phyloP scores from a whole-genome alignment of 2,888 invertebrate genomes.

The Gastrophysa polygoni region DNA sequence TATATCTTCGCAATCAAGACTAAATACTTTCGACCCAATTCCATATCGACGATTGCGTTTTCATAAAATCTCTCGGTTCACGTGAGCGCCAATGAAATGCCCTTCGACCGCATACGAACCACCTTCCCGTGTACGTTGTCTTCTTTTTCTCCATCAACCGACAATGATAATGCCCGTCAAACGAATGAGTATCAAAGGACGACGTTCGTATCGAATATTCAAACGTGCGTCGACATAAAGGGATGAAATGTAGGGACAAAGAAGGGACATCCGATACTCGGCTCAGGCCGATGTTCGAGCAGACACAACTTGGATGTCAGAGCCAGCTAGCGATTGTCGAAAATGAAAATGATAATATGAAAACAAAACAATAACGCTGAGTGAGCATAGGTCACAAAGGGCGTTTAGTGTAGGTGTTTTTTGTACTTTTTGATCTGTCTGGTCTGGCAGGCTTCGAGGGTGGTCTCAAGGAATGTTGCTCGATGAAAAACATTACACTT shows the following conservation, averaged over 20 bases:
- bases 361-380: slow-evolving; percentile 25
- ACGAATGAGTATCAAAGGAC: slow-evolving; percentile 36
- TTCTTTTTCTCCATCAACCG: slow-evolving; percentile 17
- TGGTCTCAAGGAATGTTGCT: too few relatives aligned
- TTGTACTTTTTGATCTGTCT: too few relatives aligned
- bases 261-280: slow-evolving; percentile 42
- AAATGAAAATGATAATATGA: not conserved
- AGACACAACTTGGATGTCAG: slow-evolving; percentile 28
- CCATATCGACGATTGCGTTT: too few relatives aligned
- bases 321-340: slow-evolving; percentile 18
- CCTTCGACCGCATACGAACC: too few relatives aligned
- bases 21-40: too few relatives aligned
- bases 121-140: slow-evolving; percentile 13
- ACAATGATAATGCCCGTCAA: slow-evolving; percentile 38
- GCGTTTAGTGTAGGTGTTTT: too few relatives aligned
- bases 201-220: slow-evolving; percentile 42
- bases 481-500: too few relatives aligned
- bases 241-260: slow-evolving; percentile 38
- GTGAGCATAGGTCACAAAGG: too few relatives aligned
- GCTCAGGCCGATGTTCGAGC: slow-evolving; percentile 37
- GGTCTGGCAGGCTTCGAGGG: too few relatives aligned
- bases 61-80: too few relatives aligned
- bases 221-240: slow-evolving; percentile 39
- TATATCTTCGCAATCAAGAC: too few relatives aligned
- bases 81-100: too few relatives aligned